These are phyloP conservation scores for Procavia capensis DNA, from an alignment of 2,113 vertebrate genomes.

Conservation along the genomic window DNA sequence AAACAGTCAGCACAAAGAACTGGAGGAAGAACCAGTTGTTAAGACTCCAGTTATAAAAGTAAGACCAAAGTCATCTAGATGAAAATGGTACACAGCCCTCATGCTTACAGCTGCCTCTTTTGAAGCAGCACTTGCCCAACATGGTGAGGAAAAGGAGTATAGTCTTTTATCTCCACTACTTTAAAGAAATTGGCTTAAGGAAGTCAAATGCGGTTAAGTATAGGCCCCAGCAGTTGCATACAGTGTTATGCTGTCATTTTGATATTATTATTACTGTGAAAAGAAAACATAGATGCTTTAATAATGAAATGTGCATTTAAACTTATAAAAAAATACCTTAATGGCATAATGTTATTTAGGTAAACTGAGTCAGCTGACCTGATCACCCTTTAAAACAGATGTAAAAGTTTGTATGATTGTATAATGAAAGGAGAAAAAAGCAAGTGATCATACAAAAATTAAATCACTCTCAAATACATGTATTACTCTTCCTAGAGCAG, in stretches of 20 bases:
- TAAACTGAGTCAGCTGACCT: not conserved
- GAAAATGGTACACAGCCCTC: not conserved
- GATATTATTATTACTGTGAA: not conserved
- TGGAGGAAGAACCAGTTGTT: not conserved
- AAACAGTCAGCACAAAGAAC: conserved; percentile 30
- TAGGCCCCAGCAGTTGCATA: not conserved
- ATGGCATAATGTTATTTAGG: not conserved
- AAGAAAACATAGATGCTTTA: not conserved
- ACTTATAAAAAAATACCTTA: conserved; percentile 48
- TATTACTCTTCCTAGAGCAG: not conserved
- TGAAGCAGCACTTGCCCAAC: not conserved
- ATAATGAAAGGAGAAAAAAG: conserved; percentile 15
- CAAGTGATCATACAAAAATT: not conserved
- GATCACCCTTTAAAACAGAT: not conserved
- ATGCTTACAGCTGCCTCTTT: not conserved
- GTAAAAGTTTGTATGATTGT: not conserved
- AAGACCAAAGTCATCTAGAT: not conserved
- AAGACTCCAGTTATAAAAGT: conserved; percentile 11
- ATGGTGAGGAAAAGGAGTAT: not conserved
- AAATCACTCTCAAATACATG: not conserved
- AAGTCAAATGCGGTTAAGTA: not conserved
- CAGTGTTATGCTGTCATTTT: not conserved
- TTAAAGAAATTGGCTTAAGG: not conserved
- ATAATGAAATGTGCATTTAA: not conserved
- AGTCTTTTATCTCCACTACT: not conserved